Evolutionary conservation across 2,888 invertebrate species (phyloP), one percentile per base, ranked within the genome.

Genomic region (Archips crataeganus): DNA sequence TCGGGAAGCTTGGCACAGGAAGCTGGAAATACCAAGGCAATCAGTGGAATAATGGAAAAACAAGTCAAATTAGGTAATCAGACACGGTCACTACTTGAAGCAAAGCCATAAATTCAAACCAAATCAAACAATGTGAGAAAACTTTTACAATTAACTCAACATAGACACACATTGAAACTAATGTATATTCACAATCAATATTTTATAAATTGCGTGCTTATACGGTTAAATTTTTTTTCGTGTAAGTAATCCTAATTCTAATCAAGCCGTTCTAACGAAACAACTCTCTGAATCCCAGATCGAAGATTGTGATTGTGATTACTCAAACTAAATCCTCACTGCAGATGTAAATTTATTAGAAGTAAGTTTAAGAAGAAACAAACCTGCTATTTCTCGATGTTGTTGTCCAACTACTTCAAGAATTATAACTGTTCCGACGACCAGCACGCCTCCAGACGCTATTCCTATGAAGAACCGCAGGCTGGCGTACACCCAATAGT

Each of bases 371-470:
- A 13, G 1, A 49, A 49, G 49, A 49, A 49, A 23, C 2, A 15
- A 54, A 73, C 73, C 68, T 39, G 83, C 85, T 0, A 82, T 63
- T 62, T 95, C 95, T 54, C 95, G 90, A 34, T 91, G 84, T 60
- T 87, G 85, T 0, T 89, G 87, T 1, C 96, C 96, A 54, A 96
- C 91, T 9, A 95, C 85, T 84, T 96, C 96, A 90, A 96, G 95
- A 1, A 95, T 89, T 10, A 95, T 87, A 0, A 91, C 87, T 42
- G 86, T 71, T 13, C 85, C 83, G 3, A 86, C 77, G 13, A 97
- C 95, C 95, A 97, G 96, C 0, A 96, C 96, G 9, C 97, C 98
- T 59, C 97, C 97, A 5, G 96, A 96, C 1, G 96, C 96, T 57
- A 96, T 84, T 0, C 97, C 97, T 9, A 95, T 95, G 13, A 97